A percentile compares a stretch with the other conserved stretches of the same genome.
phyloP scores from a whole-genome alignment of 2,113 vertebrate genomes.

The Phocoena sinus region DNA sequence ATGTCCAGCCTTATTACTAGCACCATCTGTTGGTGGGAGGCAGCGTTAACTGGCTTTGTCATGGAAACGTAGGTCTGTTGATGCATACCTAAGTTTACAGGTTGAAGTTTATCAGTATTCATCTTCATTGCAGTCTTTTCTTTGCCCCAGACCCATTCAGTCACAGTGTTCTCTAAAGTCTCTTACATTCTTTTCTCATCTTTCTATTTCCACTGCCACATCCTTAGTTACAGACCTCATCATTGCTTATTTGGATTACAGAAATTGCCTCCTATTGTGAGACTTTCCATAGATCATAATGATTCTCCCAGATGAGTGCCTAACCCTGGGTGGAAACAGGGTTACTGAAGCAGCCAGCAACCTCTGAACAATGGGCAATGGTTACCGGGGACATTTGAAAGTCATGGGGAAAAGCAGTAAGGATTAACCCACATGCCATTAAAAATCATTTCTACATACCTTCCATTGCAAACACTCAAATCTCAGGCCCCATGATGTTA shows the following conservation, averaged over 20 bases:
- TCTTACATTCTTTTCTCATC: background rate
- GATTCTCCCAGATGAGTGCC: background rate
- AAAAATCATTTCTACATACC: background rate
- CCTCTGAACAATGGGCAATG: background rate
- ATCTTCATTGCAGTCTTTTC: background rate
- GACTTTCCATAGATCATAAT: background rate
- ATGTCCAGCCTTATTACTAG: background rate
- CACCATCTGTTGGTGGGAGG: background rate
- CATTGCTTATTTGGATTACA: background rate
- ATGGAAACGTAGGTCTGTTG: background rate
- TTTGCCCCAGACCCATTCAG: background rate
- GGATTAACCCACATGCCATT: background rate
- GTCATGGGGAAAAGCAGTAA: background rate
- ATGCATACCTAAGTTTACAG: background rate
- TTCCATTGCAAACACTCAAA: background rate
- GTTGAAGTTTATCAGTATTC: background rate
- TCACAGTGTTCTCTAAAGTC: background rate
- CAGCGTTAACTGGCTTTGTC: background rate
- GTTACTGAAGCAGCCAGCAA: background rate
- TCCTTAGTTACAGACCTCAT: background rate
- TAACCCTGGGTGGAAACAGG: background rate
- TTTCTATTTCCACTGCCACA: background rate
- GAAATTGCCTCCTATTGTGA: background rate
- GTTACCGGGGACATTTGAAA: background rate
- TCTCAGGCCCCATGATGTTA: background rate